Evolutionary conservation across 2,113 vertebrate genomes (phyloP), one percentile per base, ranked within the genome.

Genomic region (Thymallus thymallus): DNA sequence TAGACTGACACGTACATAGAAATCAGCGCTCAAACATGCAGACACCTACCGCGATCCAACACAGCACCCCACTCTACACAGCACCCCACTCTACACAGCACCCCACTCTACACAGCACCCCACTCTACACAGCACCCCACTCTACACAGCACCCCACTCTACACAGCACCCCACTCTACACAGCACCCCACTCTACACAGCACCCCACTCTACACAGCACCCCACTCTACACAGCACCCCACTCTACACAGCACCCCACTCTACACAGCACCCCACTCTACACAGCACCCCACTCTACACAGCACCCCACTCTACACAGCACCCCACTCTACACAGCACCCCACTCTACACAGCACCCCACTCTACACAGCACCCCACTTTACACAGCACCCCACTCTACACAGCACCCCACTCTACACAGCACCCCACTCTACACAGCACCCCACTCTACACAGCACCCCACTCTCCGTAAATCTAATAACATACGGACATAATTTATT

Each of bases 401-500:
- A 30, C 72, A 26, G 88, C 90, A 88, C 87, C 82, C 10, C 2
- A 84, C 88, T 89, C 93, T 91, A 26, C 26, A 30, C 72, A 26
- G 88, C 90, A 88, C 87, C 82, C 10, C 2, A 84, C 88, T 89
- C 93, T 91, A 26, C 26, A 30, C 72, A 26, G 88, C 90, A 88
- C 87, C 82, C 10, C 2, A 84, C 88, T 89, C 26, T 26, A 26
- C 26, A 30, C 72, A 26, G 88, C 90, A 88, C 87, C 82, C 10
- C 2, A 84, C 88, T 89, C 93, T 91, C 92, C 89, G 88, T 91
- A 91, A 91, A 89, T 89, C 91, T 60, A 89, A 89, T 93, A 93
- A 93, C 93, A 93, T 92, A 92, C 90, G 91, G 93, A 88, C 91
- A 93, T 91, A 92, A 41, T 41, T 41, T 92, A 94, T 18, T 23